Percentiles rank a stretch among this genome's conserved stretches.
phyloP scores from a whole-genome alignment of 2,113 vertebrate genomes.

The Steatornis caripensis region DNA sequence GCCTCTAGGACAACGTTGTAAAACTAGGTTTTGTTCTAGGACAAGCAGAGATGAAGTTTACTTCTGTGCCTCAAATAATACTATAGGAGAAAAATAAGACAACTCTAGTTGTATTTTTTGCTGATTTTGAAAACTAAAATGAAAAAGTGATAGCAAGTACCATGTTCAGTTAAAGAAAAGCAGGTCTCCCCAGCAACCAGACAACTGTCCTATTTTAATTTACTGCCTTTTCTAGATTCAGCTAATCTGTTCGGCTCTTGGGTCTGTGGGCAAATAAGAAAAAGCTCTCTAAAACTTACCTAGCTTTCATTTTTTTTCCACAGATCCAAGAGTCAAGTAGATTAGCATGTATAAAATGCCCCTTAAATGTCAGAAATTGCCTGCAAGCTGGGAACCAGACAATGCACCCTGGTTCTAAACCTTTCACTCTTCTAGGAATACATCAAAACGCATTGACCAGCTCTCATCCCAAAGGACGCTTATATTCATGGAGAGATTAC shows the following conservation, averaged over 20 bases:
- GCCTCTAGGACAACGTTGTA: conserved; percentile 69
- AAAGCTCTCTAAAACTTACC: neutral
- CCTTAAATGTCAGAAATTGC: conserved; percentile 1
- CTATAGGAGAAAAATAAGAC: neutral
- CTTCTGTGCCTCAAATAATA: neutral
- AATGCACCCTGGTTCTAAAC: neutral
- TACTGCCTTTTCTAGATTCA: neutral
- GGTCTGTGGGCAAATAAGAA: neutral
- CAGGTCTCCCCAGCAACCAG: neutral
- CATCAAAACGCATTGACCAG: conserved; percentile 49
- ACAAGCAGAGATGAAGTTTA: neutral
- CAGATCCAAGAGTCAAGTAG: neutral
- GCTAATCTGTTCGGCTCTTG: neutral
- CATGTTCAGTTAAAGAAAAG: neutral
- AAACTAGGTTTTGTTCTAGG: conserved; percentile 20
- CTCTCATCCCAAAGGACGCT: conserved; percentile 29
- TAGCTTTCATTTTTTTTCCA: neutral
- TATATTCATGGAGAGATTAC: conserved; percentile 25
- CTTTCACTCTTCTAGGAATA: neutral
- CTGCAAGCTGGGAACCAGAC: neutral
- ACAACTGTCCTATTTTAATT: neutral
- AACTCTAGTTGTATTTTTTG: neutral
- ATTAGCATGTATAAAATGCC: neutral
- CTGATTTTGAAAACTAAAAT: neutral
- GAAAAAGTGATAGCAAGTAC: neutral